Base-by-base conservation (phyloP, 1,140 invertebrate genomes). In the Thaumatotibia leucotreta region DNA sequence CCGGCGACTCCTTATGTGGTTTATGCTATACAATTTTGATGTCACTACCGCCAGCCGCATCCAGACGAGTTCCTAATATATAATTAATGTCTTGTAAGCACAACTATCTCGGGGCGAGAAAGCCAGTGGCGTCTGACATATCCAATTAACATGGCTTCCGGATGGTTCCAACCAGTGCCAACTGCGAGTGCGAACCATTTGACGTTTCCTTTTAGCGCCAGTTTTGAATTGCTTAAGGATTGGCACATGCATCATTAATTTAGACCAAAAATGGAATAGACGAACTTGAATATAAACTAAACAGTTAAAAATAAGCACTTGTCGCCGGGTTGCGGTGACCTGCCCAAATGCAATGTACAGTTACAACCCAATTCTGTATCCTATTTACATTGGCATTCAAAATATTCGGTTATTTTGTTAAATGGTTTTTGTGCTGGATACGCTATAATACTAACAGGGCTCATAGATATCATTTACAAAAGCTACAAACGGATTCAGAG, bases 91-190 rank as follows among this genome's bases (percentile, higher is more conserved):
- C 79, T 80, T 79, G 80, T 84, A 80, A 86, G 79, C 76, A 77
- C 69, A 75, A 83, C 79, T 86, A 86, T 84, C 77, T 82, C 77
- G 74, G 74, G 79, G 80, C 82, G 77, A 80, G 79, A 83, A 86
- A 85, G 74, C 77, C 77, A 80, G 74, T 85, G 85, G 85, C 84
- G 79, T 84, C 81, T 89, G 87, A 89, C 84, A 88, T 85, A 85
- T 88, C 82, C 85, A 89, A 89, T 89, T 89, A 89, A 79, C 84
- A 86, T 77, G 62, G 75, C 76, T 79, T 88, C 85, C 85, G 80
- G 73, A 75, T 76, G 72, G 70, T 74, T 75, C 76, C 66, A 67
- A 58, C 68, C 58, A 63, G 31, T 67, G 69, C 74, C 73, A 63
- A 69, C 67, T 73, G 61, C 54, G 65, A 54, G 20, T 50, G n/a